Evolutionary conservation across 2,797 vertebrate species (phyloP).

Genomic region (Characodon lateralis): DNA sequence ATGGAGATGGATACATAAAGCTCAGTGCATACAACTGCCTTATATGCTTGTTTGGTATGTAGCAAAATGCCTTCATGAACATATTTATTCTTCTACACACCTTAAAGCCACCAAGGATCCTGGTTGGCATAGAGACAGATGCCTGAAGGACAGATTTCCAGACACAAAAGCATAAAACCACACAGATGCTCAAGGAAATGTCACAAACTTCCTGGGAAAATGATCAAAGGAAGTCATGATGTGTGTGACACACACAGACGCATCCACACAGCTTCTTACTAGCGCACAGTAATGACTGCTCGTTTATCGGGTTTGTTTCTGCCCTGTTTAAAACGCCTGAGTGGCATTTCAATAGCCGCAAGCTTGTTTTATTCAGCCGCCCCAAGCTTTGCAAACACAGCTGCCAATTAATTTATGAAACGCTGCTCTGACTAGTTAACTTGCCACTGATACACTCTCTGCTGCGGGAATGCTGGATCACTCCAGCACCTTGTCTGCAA

Average conservation of each 20-base stretch:
- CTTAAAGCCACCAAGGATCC: neutral
- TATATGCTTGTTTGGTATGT: neutral
- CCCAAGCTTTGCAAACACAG: conserved; percentile 54
- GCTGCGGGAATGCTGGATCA: neutral
- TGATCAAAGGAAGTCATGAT: conserved; percentile 3
- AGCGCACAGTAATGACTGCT: neutral
- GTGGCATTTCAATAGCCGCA: conserved; percentile 30
- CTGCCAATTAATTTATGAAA: conserved; percentile 68
- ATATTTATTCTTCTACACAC: conserved; percentile 12
- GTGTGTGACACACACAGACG: neutral
- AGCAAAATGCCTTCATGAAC: conserved; percentile 1
- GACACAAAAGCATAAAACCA: conserved; percentile 3
- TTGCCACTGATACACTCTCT: conserved; percentile 43
- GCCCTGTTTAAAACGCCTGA: conserved; percentile 14
- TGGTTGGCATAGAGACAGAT: conserved; percentile 43
- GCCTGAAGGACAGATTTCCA: conserved; percentile 4
- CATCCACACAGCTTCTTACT: neutral
- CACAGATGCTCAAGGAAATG: conserved; percentile 3
- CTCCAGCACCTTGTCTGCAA: too few relatives aligned
- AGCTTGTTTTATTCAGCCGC: conserved; percentile 59
- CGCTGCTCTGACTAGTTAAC: conserved; percentile 53
- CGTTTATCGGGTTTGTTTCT: neutral
- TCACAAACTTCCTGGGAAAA: neutral
- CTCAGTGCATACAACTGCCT: neutral
- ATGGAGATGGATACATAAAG: conserved; percentile 9